phyloP scores from a whole-genome alignment of 2,113 vertebrate genomes.

The Tylochromis polylepis region DNA sequence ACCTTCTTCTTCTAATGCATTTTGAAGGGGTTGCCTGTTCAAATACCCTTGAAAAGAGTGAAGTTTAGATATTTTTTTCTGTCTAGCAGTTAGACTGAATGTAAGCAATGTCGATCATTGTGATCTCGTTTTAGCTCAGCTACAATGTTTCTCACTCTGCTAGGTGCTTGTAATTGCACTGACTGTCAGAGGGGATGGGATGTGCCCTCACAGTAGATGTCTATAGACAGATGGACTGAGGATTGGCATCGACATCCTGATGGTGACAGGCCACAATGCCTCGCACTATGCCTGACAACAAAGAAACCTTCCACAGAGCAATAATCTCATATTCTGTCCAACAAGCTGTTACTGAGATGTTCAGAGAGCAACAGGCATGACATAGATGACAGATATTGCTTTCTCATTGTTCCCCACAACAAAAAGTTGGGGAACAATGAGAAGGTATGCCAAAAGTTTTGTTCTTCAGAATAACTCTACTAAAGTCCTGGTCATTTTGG shows the following conservation, averaged over 20 bases:
- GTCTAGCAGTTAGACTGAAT: background rate
- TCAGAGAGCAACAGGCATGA: slow-evolving; percentile 10
- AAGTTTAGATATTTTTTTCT: slow-evolving; percentile 28
- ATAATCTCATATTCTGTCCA: slow-evolving; percentile 53
- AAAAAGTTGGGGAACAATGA: background rate
- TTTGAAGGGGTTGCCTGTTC: background rate
- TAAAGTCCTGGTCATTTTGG: slow-evolving; percentile 32
- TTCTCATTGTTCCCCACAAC: background rate
- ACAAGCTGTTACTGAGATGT: slow-evolving; percentile 56
- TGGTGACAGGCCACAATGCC: slow-evolving; percentile 49
- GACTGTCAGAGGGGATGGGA: slow-evolving; percentile 46
- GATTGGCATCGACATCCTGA: slow-evolving; percentile 56
- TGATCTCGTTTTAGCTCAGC: slow-evolving; percentile 33
- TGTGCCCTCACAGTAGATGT: slow-evolving; percentile 46
- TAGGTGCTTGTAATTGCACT: slow-evolving; percentile 59
- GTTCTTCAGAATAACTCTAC: background rate
- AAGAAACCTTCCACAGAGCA: slow-evolving; percentile 42
- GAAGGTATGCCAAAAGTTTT: background rate
- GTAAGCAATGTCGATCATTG: slow-evolving; percentile 11
- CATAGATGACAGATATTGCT: background rate
- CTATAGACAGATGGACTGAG: slow-evolving; percentile 67
- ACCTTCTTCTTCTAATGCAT: background rate
- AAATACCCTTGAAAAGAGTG: background rate
- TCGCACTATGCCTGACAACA: slow-evolving; percentile 65
- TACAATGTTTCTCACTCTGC: slow-evolving; percentile 39